These are phyloP conservation scores for Drosophila biarmipes DNA, from an alignment of 1,140 invertebrate genomes.

Conservation along the genomic window DNA sequence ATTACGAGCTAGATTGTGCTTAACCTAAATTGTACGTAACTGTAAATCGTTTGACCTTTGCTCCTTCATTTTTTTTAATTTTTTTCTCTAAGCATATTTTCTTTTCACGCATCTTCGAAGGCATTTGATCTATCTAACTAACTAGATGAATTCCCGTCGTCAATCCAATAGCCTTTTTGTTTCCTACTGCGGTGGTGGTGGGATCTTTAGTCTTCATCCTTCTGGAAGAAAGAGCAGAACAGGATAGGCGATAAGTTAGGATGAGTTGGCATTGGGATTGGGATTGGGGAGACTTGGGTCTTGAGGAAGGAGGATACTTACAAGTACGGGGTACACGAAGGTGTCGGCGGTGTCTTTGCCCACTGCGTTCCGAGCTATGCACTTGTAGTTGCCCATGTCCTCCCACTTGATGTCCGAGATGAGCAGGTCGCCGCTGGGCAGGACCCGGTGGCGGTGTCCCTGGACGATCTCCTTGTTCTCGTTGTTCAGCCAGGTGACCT, in stretches of 20 bases:
- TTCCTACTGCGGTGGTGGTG: slow-evolving; percentile 12
- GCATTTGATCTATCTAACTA: slow-evolving; percentile 83
- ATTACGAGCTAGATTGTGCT: slow-evolving; percentile 43
- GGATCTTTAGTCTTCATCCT: slow-evolving; percentile 70
- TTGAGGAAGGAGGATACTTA: slow-evolving; percentile 74
- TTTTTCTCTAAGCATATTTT: slow-evolving; percentile 47
- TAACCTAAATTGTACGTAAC: slow-evolving; percentile 41
- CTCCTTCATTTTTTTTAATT: slow-evolving; percentile 20
- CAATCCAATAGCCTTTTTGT: slow-evolving; percentile 72
- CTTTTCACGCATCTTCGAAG: slow-evolving; percentile 75
- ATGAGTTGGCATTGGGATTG: neutral
- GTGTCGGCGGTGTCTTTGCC: slow-evolving; percentile 88
- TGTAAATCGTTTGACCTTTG: slow-evolving; percentile 48
- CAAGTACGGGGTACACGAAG: slow-evolving; percentile 91
- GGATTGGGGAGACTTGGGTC: no score
- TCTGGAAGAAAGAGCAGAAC: slow-evolving; percentile 46
- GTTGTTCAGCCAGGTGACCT: slow-evolving; percentile 88
- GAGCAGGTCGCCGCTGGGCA: slow-evolving; percentile 90
- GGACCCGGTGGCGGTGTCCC: slow-evolving; percentile 85
- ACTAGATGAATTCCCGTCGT: slow-evolving; percentile 63
- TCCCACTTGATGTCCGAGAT: slow-evolving; percentile 89
- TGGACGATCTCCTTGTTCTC: slow-evolving; percentile 85
- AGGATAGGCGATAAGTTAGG: neutral
- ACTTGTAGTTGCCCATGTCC: slow-evolving; percentile 93
- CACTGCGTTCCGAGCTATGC: slow-evolving; percentile 88